Evolutionary conservation across 1,140 invertebrate genomes (phyloP).

Genomic region (Pseudomyrmex flavicornis): DNA sequence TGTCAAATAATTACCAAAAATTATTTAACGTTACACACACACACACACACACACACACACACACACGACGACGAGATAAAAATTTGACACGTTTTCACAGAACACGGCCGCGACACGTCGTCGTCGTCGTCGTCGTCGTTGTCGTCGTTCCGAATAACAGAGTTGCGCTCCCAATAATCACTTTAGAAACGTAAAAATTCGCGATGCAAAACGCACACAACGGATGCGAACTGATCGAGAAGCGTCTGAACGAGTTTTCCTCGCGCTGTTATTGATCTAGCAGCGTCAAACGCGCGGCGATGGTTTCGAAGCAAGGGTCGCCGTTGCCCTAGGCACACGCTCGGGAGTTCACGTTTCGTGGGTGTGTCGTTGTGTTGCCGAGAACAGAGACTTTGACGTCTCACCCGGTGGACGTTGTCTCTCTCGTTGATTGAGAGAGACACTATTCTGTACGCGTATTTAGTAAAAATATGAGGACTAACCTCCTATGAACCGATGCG

Average conservation of each 20-base stretch:
- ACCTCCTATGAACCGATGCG: slow-evolving; percentile 61
- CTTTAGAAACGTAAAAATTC: neutral
- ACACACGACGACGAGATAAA: neutral
- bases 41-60: too few species aligned
- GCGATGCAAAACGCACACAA: neutral
- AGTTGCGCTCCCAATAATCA: neutral
- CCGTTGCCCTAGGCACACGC: slow-evolving; percentile 72
- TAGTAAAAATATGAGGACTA: slow-evolving; percentile 11
- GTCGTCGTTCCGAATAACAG: neutral
- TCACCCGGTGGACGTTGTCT: neutral
- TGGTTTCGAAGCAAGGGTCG: slow-evolving; percentile 76
- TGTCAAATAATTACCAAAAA: neutral
- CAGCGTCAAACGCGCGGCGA: slow-evolving; percentile 61
- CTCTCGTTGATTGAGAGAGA: neutral
- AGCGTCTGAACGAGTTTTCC: slow-evolving; percentile 74
- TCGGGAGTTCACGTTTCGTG: slow-evolving; percentile 65
- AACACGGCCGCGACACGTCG: neutral
- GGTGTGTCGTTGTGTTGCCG: slow-evolving; percentile 42
- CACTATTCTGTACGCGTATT: neutral
- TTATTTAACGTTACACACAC: neutral
- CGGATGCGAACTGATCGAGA: slow-evolving; percentile 62
- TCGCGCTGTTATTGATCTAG: slow-evolving; percentile 81
- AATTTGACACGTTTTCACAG: neutral
- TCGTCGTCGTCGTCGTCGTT: too few species aligned
- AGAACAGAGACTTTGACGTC: neutral